Percentiles rank a stretch among this genome's conserved stretches.
Conservation (phyloP, 2,888 invertebrate genomes). For the Ichneumoninae sp. region DNA sequence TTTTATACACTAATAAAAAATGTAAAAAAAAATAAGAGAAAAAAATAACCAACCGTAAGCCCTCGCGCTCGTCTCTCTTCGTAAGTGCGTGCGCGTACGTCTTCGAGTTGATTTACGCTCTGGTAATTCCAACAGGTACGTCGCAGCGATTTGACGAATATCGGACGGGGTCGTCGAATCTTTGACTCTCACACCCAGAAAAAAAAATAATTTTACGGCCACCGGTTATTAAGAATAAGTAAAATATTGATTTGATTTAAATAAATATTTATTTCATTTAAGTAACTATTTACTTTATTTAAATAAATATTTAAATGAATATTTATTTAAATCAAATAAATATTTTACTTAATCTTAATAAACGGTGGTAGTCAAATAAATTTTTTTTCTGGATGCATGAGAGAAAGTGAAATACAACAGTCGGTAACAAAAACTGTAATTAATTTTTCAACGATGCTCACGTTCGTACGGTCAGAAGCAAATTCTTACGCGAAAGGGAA, state of each 20-base stretch:
- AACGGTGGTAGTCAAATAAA: no score
- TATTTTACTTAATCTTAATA: no score
- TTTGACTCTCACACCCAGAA: not conserved
- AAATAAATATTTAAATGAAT: no score
- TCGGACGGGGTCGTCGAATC: not conserved
- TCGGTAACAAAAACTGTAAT: not conserved
- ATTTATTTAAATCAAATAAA: no score
- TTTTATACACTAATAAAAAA: slow-evolving; percentile 49
- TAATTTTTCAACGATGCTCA: not conserved
- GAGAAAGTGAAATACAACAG: not conserved
- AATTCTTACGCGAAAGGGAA: no score
- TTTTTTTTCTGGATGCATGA: no score
- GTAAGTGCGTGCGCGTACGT: slow-evolving; percentile 33
- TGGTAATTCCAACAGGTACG: slow-evolving; percentile 44
- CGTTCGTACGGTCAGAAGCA: no score
- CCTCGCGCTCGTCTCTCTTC: slow-evolving; percentile 11
- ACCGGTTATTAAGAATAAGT: no score
- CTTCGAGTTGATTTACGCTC: slow-evolving; percentile 58
- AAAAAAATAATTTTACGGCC: no score
- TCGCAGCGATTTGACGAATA: not conserved
- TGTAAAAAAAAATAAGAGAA: not conserved
- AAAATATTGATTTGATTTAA: no score
- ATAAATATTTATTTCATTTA: no score
- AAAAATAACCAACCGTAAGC: not conserved
- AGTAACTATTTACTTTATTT: no score